Base-by-base conservation (phyloP, 2,113 vertebrate species). In the Sorex araneus region DNA sequence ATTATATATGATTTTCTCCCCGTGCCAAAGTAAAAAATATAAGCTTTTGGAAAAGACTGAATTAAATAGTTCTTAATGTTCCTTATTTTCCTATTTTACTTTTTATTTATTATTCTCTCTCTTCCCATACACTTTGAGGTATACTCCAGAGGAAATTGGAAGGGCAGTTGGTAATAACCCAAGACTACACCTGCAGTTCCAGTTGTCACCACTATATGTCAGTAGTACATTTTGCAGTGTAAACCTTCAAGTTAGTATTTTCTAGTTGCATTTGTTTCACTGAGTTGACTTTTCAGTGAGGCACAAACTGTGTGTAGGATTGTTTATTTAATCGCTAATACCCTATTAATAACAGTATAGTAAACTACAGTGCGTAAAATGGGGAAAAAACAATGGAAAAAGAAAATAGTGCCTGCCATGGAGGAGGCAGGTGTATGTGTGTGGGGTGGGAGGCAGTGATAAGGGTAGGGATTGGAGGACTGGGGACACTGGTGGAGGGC, bases 41-140 rank as follows among this genome's bases (percentile, higher is more conserved):
- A 76, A 63, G 3, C 16, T 50, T 93, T 83, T 60, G n/a, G 69
- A 91, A 90, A 91, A 69, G 75, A 81, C 40, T 50, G n/a, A 86
- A 66, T 92, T 75, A 23, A 90, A 6, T 77, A 91, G 74, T 25
- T 27, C 10, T 69, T 8, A 84, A 74, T 81, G 19, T 84, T 94
- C n/a, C 30, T 34, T 8, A 40, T 75, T 88, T 28, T 0, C 57
- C 4, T 36, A 34, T 63, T 95, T 94, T 73, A 28, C 5, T 88
- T 88, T 92, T 90, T 54, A 47, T 74, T 81, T 82, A 75, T 63
- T 85, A 47, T 66, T 82, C 13, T 6, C 6, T 87, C 6, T 83
- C 45, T 74, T 81, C 78, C 43, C 21, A 84, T 34, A 50, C 1
- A 69, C 8, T 77, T 23, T 80, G 57, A 81, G 66, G 47, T 12